phyloP scores from a whole-genome alignment of 2,797 vertebrate species.

The Miichthys miiuy region DNA sequence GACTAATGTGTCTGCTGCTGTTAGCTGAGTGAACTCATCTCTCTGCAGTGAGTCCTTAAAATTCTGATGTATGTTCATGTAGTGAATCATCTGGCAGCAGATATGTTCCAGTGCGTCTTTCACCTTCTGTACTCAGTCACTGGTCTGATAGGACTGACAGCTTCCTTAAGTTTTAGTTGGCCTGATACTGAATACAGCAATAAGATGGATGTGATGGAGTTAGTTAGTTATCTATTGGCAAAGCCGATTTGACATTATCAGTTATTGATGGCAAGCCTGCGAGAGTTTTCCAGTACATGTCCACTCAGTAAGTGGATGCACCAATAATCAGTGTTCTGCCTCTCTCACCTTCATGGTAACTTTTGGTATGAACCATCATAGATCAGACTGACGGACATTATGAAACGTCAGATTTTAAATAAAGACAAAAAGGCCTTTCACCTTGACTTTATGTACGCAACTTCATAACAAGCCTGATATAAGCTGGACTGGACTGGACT shows the following conservation, averaged over 20 bases:
- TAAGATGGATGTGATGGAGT: no score
- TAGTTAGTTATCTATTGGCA: not conserved
- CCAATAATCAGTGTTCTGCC: no score
- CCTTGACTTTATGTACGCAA: no score
- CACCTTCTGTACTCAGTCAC: slow-evolving; percentile 20
- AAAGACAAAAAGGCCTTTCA: not conserved
- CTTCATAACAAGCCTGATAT: no score
- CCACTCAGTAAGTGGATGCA: no score
- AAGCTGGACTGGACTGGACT: no score
- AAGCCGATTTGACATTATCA: no score
- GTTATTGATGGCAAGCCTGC: no score
- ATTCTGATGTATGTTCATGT: not conserved
- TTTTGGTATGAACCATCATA: not conserved
- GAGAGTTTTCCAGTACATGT: no score
- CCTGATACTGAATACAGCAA: not conserved
- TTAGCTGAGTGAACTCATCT: not conserved
- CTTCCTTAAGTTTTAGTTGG: not conserved
- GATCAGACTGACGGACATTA: no score
- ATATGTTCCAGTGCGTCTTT: slow-evolving; percentile 43
- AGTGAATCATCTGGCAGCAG: slow-evolving; percentile 30
- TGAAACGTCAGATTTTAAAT: not conserved
- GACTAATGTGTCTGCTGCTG: no score
- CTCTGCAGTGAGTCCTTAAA: not conserved
- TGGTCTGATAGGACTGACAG: not conserved
- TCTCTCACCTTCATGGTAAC: no score